Percentiles rank a stretch among this genome's conserved stretches.
Evolutionary conservation across 2,888 invertebrate species (phyloP).

Genomic region (Digitonthophagus gazella): DNA sequence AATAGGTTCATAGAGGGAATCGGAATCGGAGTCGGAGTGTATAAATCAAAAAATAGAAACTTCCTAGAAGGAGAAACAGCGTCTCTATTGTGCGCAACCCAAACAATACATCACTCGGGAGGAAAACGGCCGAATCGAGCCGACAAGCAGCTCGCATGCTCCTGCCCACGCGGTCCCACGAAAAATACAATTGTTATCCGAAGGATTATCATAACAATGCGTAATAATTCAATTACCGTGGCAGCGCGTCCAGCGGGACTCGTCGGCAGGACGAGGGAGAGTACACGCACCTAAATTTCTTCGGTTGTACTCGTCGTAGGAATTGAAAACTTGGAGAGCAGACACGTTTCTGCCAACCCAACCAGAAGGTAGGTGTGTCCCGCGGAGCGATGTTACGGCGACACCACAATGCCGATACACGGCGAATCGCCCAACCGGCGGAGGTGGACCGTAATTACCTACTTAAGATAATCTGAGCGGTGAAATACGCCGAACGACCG

Average conservation of each 20-base stretch:
- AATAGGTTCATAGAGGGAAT: not conserved
- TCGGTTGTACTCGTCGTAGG: not conserved
- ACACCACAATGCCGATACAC: not conserved
- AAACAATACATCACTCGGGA: not conserved
- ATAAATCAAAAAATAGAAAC: not conserved
- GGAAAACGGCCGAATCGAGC: not conserved
- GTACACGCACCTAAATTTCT: not conserved
- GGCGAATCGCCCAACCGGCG: slow-evolving; percentile 4
- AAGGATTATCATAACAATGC: slow-evolving; percentile 26
- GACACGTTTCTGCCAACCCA: not conserved
- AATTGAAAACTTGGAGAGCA: slow-evolving; percentile 1
- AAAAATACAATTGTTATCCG: slow-evolving; percentile 19
- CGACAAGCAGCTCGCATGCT: not conserved
- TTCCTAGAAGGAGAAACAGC: not conserved
- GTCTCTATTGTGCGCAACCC: not conserved
- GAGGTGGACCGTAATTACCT: slow-evolving; percentile 26
- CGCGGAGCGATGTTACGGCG: not conserved
- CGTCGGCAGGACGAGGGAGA: not conserved
- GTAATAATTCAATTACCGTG: slow-evolving; percentile 25
- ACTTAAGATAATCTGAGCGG: slow-evolving; percentile 26
- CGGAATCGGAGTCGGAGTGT: not conserved
- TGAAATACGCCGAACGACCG: slow-evolving; percentile 20
- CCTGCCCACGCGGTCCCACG: slow-evolving; percentile 5
- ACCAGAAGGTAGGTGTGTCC: not conserved
- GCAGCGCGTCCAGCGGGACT: slow-evolving; percentile 7